Conservation (phyloP, 1,140 invertebrate species). For the Drosophila suzukii region DNA sequence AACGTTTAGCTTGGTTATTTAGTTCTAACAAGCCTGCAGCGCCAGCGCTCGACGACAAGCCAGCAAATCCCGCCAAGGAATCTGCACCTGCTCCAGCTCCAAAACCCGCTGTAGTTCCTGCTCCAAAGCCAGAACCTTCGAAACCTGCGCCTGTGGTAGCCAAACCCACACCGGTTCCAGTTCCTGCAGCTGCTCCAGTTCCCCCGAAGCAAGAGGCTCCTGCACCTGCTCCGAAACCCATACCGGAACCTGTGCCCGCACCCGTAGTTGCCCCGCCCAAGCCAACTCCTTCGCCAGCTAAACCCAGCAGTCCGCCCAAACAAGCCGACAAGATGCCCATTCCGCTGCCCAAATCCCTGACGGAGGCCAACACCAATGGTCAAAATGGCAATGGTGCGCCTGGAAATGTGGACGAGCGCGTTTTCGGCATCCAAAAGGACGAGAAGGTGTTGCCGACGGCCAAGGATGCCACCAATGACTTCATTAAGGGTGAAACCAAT, state of each 20-base stretch:
- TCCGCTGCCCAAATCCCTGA: constrained; percentile 66
- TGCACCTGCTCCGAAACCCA: constrained; percentile 28
- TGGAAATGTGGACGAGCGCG: constrained; percentile 46
- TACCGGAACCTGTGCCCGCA: constrained; percentile 14
- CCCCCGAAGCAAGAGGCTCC: constrained; percentile 24
- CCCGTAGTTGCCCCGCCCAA: constrained; percentile 38
- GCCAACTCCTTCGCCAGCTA: constrained; percentile 24
- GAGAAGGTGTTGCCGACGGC: constrained; percentile 50
- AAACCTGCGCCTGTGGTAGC: constrained; percentile 35
- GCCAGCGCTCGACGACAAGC: constrained; percentile 70
- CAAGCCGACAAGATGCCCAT: constrained; percentile 69
- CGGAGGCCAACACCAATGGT: constrained; percentile 61
- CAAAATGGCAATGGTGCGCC: constrained; percentile 40
- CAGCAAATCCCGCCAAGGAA: constrained; percentile 43
- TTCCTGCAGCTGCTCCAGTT: constrained; percentile 24
- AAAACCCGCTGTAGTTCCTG: constrained; percentile 27
- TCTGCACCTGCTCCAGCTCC: constrained; percentile 45
- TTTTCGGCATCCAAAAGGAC: constrained; percentile 43
- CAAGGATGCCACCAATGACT: constrained; percentile 78
- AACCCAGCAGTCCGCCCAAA: constrained; percentile 51
- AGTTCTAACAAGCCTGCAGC: constrained; percentile 66
- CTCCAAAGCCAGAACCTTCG: constrained; percentile 22
- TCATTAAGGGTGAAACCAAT: constrained; percentile 68
- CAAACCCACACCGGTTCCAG: constrained; percentile 34
- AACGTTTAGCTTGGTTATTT: constrained; percentile 82